Conservation (phyloP, 1,140 invertebrate genomes). For the Arctopsyche grandis region DNA sequence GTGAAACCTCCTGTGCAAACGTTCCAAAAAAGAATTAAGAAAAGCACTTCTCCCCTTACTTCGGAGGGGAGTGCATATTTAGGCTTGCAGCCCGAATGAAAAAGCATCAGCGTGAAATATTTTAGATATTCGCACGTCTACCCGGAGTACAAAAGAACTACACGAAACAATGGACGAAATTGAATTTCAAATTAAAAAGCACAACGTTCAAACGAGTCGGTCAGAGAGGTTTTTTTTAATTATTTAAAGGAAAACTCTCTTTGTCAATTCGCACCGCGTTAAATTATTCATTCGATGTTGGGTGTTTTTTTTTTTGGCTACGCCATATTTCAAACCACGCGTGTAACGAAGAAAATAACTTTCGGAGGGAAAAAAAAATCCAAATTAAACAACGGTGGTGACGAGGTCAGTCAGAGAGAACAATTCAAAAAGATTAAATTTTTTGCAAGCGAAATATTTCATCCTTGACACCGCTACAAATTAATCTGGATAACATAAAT, state of each 20-base stretch:
- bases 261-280: conserved; percentile 19
- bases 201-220: conserved; percentile 8
- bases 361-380: conserved; percentile 2
- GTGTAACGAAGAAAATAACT: conserved; percentile 24
- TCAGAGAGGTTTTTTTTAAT: conserved; percentile 3
- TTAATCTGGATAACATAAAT: too few species aligned
- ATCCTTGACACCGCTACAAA: too few species aligned
- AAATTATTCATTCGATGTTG: conserved; percentile 24
- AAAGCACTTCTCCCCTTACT: background rate
- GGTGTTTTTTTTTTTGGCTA: background rate
- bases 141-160: background rate
- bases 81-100: background rate
- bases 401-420: background rate
- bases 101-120: background rate
- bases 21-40: conserved; percentile 10
- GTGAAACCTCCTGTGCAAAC: conserved; percentile 2
- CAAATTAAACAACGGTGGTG: conserved; percentile 10
- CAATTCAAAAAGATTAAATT: conserved; percentile 16
- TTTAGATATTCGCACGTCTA: background rate
- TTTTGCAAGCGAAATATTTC: background rate
- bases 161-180: conserved; percentile 22
- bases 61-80: background rate
- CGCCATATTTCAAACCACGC: conserved; percentile 22
- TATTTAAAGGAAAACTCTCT: conserved; percentile 20
- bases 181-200: conserved; percentile 32